Base-by-base conservation (phyloP, 2,888 invertebrate species). In the Anorthoa munda region DNA sequence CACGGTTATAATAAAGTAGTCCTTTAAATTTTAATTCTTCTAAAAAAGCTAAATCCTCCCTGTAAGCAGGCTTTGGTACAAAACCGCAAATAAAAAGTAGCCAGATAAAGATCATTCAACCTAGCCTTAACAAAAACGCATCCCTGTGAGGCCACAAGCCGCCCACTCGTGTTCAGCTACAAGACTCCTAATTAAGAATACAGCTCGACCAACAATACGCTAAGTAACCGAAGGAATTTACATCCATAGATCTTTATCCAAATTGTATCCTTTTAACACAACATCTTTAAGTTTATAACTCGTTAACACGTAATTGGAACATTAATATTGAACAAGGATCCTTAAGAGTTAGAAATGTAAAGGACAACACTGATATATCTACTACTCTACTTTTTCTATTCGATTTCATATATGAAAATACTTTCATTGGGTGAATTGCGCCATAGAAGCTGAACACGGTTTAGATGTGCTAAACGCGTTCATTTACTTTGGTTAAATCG, bases 131-230 rank as follows among this genome's bases (percentile, higher is more conserved):
- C 60, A 79, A 72, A 77, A 82, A 82, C 85, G 90, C 90, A 90
- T 90, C 92, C 90, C 90, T 88, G 88, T 87, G 84, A 89, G 88
- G 87, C 87, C 81, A 77, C 64, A 74, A 65, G 61, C 89, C 93
- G 90, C 94, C 94, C 92, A 94, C 94, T 90, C 88, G 73, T 79
- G 81, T 82, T 86, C 82, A 80, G 77, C 58, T 88, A 90, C 89
- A 89, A 86, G 88, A 48, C 82, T 70, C 77, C 85, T 88, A 88
- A 90, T 90, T 90, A 90, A 89, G 84, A 77, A 77, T 80, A 79
- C 60, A 68, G 18, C 72, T 80, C 79, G 55, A 65, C 64, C 77
- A 72, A 83, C 83, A 86, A 86, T 85, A 76, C 79, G 61, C 78
- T 73, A 72, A 75, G 86, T 77, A 75, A 75, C 78, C 65, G 75